Evolutionary conservation across 2,113 vertebrate genomes (phyloP).

Genomic region (Origma solitaria): DNA sequence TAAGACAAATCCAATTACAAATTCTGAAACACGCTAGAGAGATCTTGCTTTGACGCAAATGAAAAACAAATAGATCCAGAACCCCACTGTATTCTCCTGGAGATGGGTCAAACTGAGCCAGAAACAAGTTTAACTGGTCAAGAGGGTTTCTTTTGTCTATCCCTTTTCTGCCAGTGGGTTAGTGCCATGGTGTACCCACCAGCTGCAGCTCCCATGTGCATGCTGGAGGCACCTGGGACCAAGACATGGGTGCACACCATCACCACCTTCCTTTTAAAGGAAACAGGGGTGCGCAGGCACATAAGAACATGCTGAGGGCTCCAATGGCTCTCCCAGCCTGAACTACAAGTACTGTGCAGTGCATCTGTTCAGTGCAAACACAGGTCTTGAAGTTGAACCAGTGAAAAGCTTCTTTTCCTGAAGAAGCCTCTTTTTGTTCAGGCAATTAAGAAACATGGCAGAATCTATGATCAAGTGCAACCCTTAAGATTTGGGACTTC

Average conservation of each 20-base stretch:
- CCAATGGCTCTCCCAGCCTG: neutral
- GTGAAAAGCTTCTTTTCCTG: neutral
- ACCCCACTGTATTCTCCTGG: neutral
- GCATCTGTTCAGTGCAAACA: neutral
- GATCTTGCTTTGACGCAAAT: neutral
- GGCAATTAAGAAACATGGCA: neutral
- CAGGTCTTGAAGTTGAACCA: neutral
- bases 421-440: neutral
- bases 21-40: neutral
- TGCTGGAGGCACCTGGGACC: neutral
- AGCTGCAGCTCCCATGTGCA: neutral
- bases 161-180: neutral
- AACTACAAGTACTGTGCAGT: neutral
- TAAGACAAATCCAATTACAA: neutral
- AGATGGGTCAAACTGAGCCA: accelerated
- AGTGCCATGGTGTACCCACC: accelerated
- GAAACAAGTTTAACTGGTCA: neutral
- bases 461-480: neutral
- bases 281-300: neutral
- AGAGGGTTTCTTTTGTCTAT: neutral
- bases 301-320: neutral
- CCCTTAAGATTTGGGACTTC: neutral
- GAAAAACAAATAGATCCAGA: neutral
- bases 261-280: neutral
- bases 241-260: neutral